Evolutionary conservation across 2,113 vertebrate genomes (phyloP).

Genomic region (Sminthopsis crassicaudata): DNA sequence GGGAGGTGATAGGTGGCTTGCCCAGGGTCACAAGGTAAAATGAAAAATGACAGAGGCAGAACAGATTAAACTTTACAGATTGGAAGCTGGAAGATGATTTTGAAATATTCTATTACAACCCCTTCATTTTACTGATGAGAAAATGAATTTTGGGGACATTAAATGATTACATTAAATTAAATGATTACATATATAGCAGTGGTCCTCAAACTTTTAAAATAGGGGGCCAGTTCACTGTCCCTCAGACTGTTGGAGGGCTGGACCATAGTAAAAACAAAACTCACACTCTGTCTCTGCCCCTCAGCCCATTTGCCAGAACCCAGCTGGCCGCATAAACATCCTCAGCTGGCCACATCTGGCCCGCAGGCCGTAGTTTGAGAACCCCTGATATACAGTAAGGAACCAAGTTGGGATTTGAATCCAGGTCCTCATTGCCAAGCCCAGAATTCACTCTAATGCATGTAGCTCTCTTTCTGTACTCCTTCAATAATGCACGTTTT

Average conservation of each 20-base stretch:
- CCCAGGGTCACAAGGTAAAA: background rate
- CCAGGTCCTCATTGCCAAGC: background rate
- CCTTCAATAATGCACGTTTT: background rate
- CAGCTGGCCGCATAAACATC: no score
- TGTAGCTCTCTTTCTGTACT: background rate
- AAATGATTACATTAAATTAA: background rate
- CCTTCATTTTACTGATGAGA: background rate
- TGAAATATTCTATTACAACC: background rate
- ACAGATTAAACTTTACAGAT: background rate
- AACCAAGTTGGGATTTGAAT: background rate
- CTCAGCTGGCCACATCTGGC: no score
- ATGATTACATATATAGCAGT: background rate
- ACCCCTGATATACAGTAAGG: background rate
- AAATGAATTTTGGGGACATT: background rate
- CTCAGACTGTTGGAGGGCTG: no score
- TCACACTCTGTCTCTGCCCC: no score
- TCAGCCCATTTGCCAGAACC: no score
- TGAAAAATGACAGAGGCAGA: background rate
- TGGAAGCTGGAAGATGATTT: background rate
- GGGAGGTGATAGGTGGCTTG: background rate
- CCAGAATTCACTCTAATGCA: background rate
- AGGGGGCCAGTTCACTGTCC: no score
- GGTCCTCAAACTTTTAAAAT: no score
- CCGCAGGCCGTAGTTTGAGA: no score
- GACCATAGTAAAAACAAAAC: no score